A percentile compares a stretch with the other conserved stretches of the same genome.
phyloP scores from a whole-genome alignment of 1,140 invertebrate species.

The Apocrypta bakeri region DNA sequence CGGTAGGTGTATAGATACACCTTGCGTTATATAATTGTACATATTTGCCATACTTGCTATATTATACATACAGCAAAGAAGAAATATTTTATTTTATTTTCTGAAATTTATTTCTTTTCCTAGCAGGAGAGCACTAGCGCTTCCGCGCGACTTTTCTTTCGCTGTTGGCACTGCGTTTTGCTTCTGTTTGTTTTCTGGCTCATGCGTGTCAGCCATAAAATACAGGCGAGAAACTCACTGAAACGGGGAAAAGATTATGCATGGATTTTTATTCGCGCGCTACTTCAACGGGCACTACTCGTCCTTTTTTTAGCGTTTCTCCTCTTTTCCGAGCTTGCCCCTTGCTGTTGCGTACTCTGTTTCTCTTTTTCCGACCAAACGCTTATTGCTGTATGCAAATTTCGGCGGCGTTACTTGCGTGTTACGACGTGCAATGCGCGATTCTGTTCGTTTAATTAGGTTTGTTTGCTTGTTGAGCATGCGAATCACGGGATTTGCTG shows the following conservation, averaged over 20 bases:
- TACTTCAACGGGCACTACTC: conserved; percentile 31
- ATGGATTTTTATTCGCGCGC: conserved; percentile 38
- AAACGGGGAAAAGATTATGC: conserved; percentile 48
- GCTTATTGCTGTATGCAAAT: conserved; percentile 47
- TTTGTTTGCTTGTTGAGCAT: conserved; percentile 21
- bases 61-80: not conserved
- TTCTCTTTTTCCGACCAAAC: conserved; percentile 29
- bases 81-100: not conserved
- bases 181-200: conserved; percentile 5
- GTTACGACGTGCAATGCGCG: not conserved
- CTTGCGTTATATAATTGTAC: conserved; percentile 7
- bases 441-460: conserved; percentile 40
- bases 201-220: conserved; percentile 17
- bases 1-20: not conserved
- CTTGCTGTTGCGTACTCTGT: not conserved
- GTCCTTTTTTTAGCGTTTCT: not conserved
- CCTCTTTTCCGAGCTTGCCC: not conserved
- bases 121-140: not conserved
- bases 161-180: conserved; percentile 6
- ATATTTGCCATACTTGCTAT: not conserved
- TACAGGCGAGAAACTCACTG: conserved; percentile 41
- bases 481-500: conserved; percentile 3
- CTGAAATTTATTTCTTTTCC: too few relatives aligned
- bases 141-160: conserved; percentile 32
- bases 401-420: conserved; percentile 15